Evolutionary conservation across 2,797 vertebrate genomes (phyloP), one percentile per base, ranked within the genome.

Genomic region (Podargus strigoides): DNA sequence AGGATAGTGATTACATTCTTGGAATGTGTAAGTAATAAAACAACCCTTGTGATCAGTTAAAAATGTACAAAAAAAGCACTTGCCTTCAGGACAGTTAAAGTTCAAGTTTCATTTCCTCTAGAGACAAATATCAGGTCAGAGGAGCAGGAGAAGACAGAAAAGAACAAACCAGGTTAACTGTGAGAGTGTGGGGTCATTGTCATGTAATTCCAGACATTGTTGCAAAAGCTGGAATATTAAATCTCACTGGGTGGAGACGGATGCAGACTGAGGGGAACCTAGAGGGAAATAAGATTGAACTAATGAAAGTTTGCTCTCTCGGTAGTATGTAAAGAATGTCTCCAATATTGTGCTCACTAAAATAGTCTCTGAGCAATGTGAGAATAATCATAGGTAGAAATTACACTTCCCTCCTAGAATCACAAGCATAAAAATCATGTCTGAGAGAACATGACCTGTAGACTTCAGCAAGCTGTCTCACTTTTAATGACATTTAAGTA

Each of bases 281-380:
- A 88, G 77, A 95, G 94, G 91, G 70, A 97, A 96, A 92, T 87
- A 94, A 96, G 70, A 62, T 39, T 53, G 83, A 87, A 55, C 44
- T 94, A 96, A 96, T 94, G 81, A 88, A 94, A 95, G 49, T 87
- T 94, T 85, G 55, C 75, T 55, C 42, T 94, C 90, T 96, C 87
- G 82, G 21, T 87, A 89, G 85, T 81, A 96, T 66, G 85, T 95
- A 85, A 96, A 97, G 75, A 94, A 96, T 94, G 76, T 91, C 78
- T 93, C 36, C 47, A 85, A 90, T 96, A 81, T 66, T 73, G 58
- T 80, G 39, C 39, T 87, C 62, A 46, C 82, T 93, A 80, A 95
- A 95, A 94, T 46, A 93, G 36, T 87, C 86, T 94, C 42, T 72
- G 76, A 89, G 75, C 60, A 87, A 87, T 49, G 27, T 77, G 49